A percentile compares a stretch with the other conserved stretches of the same genome.
These are phyloP conservation scores for Bostrychus sinensis DNA, from an alignment of 2,113 vertebrate species.

Conservation along the genomic window DNA sequence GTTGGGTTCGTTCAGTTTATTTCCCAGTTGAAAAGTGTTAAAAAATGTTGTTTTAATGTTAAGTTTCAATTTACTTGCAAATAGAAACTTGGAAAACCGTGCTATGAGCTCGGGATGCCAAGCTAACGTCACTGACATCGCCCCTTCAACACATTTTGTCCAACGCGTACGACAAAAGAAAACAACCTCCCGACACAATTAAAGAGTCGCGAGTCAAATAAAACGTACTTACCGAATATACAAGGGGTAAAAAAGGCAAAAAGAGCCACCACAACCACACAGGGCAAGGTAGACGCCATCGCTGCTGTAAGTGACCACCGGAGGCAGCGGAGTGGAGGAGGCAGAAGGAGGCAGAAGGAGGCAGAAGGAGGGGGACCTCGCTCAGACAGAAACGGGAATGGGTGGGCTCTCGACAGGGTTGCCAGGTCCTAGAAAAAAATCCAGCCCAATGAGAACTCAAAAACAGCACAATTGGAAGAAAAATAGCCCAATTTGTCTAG, in stretches of 20 bases:
- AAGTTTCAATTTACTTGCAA: neutral
- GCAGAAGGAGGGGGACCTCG: neutral
- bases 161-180: neutral
- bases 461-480: too few species aligned
- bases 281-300: constrained; percentile 56
- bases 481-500: too few species aligned
- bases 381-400: neutral
- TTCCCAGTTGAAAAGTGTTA: neutral
- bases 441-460: too few species aligned
- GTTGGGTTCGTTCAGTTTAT: neutral
- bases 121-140: constrained; percentile 24
- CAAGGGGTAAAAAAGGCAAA: constrained; percentile 9
- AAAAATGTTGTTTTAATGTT: too few species aligned
- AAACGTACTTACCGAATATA: constrained; percentile 55
- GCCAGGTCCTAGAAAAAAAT: too few species aligned
- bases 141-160: neutral
- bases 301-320: constrained; percentile 5
- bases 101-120: neutral
- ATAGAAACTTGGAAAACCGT: neutral
- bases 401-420: neutral
- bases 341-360: too few species aligned
- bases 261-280: constrained; percentile 31
- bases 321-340: neutral
- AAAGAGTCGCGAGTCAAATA: rapidly evolving
- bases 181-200: too few species aligned